Conservation (phyloP, 2,113 vertebrate species). For the Amphiprion percula region DNA sequence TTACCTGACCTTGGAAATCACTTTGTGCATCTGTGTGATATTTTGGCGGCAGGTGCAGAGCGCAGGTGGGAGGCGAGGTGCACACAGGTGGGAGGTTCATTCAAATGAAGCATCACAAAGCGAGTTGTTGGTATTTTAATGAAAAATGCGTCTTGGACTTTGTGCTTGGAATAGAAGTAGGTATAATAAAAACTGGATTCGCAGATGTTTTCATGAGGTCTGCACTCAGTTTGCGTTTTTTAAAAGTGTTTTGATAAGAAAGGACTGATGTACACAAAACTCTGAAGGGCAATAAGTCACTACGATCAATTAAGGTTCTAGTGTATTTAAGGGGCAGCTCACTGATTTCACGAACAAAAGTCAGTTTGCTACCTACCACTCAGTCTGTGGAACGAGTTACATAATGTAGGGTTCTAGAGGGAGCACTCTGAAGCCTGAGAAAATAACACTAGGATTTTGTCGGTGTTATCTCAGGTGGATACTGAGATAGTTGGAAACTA, state of each 20-base stretch:
- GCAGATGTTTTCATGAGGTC: neutral
- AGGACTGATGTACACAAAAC: neutral
- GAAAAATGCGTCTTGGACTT: constrained; percentile 19
- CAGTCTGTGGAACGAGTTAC: neutral
- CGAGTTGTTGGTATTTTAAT: constrained; percentile 14
- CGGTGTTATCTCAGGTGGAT: neutral
- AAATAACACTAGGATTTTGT: too few relatives aligned
- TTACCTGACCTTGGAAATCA: constrained; percentile 26
- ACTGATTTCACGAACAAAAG: neutral
- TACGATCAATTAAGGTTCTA: neutral
- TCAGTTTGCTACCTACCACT: neutral
- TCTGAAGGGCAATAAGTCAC: neutral
- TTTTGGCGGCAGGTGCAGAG: constrained; percentile 1
- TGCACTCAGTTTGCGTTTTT: neutral
- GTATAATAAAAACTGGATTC: constrained; percentile 6
- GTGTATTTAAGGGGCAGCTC: neutral
- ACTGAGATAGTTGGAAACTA: neutral
- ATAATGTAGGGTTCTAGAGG: neutral
- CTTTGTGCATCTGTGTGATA: constrained; percentile 7
- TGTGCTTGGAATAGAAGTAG: constrained; percentile 14
- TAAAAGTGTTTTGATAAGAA: neutral
- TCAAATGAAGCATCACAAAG: constrained; percentile 11
- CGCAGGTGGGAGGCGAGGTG: neutral
- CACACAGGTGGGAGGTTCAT: neutral
- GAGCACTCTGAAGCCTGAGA: neutral